Conservation (phyloP, 2,797 vertebrate species). For the Calcarius lapponicus region DNA sequence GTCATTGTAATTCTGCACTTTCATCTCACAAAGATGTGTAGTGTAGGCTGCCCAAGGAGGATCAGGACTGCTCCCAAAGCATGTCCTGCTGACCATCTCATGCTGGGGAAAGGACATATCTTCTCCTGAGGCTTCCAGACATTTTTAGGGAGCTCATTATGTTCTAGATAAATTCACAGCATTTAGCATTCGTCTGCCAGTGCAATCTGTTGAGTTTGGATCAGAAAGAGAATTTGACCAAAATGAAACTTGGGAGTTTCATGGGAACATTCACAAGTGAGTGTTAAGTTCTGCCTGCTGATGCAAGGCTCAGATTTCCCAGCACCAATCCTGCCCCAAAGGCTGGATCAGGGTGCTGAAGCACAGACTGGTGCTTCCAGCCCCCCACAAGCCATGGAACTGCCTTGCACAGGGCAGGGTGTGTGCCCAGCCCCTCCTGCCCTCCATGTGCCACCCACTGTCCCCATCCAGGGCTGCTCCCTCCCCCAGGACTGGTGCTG, state of each 20-base stretch:
- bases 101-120: background rate
- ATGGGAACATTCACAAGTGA: background rate
- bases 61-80: background rate
- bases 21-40: background rate
- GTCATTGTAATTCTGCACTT: background rate
- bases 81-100: background rate
- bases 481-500: background rate
- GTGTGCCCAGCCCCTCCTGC: background rate
- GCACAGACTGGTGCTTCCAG: background rate
- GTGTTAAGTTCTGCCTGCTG: background rate
- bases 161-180: background rate
- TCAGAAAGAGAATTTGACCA: background rate
- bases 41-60: background rate
- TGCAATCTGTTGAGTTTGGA: background rate
- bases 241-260: background rate
- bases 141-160: background rate
- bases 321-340: fast-evolving
- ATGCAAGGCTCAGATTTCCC: background rate
- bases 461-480: background rate
- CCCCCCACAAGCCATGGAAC: background rate
- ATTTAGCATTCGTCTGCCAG: background rate
- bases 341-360: background rate
- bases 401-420: background rate
- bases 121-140: background rate
- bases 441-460: fast-evolving